Conservation (phyloP, 2,888 invertebrate genomes). For the Horisme vitalbata region DNA sequence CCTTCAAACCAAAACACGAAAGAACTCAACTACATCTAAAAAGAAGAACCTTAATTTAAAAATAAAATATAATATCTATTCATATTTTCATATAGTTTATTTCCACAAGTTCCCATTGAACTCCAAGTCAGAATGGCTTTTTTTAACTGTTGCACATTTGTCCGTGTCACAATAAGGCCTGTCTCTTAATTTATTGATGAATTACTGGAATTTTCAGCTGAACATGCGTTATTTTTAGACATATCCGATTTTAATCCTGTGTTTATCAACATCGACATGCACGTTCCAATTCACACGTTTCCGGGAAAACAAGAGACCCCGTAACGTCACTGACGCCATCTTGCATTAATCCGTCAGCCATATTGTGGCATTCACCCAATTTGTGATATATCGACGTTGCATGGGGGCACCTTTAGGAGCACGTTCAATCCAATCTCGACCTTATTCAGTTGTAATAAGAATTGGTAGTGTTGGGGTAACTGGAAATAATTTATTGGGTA, state of each 20-base stretch:
- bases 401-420: conserved; percentile 3
- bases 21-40: too few species aligned
- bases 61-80: too few species aligned
- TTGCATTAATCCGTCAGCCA: conserved; percentile 28
- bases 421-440: neutral
- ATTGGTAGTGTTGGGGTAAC: neutral
- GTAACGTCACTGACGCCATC: conserved; percentile 33
- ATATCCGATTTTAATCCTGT: conserved; percentile 11
- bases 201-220: neutral
- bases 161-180: too few species aligned
- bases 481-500: neutral
- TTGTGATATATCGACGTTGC: conserved; percentile 25
- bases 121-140: too few species aligned
- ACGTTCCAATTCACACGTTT: conserved; percentile 34
- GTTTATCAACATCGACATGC: conserved; percentile 28
- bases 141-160: too few species aligned
- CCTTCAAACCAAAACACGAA: too few species aligned
- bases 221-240: neutral
- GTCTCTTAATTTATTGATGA: neutral
- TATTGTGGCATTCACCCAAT: conserved; percentile 43
- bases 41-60: too few species aligned
- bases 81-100: too few species aligned
- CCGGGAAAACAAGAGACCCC: conserved; percentile 23
- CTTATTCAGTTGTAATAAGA: neutral
- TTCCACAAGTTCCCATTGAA: too few species aligned